Percentiles rank a stretch among this genome's conserved stretches.
phyloP scores from a whole-genome alignment of 2,888 invertebrate species.

The Melanargia galathea region DNA sequence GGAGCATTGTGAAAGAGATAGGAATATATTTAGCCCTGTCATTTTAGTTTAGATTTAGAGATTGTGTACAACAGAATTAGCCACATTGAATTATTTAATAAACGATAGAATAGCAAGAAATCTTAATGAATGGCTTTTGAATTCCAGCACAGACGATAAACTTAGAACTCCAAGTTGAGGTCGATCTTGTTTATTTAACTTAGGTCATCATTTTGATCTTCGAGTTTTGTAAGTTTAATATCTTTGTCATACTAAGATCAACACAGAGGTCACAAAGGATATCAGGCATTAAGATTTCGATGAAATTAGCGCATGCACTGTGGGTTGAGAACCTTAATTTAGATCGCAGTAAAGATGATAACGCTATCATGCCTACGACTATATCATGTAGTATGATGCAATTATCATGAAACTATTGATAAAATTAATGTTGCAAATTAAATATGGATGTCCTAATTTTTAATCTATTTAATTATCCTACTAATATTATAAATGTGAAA shows the following conservation, averaged over 20 bases:
- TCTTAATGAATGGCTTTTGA: not conserved
- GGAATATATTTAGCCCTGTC: too few species aligned
- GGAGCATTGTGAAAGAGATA: too few species aligned
- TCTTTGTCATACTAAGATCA: conserved; percentile 9
- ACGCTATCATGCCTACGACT: conserved; percentile 30
- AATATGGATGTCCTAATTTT: conserved; percentile 4
- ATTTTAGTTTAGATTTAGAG: too few species aligned
- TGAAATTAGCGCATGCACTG: conserved; percentile 21
- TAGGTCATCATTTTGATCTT: not conserved
- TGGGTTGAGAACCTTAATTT: conserved; percentile 46
- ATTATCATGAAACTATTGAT: conserved; percentile 12
- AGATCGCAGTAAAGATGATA: conserved; percentile 45
- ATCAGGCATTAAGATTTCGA: conserved; percentile 13
- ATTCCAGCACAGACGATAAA: not conserved
- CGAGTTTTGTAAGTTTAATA: not conserved
- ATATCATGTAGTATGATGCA: conserved; percentile 18
- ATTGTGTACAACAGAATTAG: too few species aligned
- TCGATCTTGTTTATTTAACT: not conserved
- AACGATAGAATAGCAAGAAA: too few species aligned
- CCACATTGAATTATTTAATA: too few species aligned
- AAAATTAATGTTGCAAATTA: conserved; percentile 3
- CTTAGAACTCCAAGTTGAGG: not conserved
- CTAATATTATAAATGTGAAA: too few species aligned
- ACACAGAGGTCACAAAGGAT: conserved; percentile 8
- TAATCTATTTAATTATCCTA: not conserved